A percentile compares a stretch with the other conserved stretches of the same genome.
Evolutionary conservation across 1,140 invertebrate genomes (phyloP).

Genomic region (Cyclina sinensis): DNA sequence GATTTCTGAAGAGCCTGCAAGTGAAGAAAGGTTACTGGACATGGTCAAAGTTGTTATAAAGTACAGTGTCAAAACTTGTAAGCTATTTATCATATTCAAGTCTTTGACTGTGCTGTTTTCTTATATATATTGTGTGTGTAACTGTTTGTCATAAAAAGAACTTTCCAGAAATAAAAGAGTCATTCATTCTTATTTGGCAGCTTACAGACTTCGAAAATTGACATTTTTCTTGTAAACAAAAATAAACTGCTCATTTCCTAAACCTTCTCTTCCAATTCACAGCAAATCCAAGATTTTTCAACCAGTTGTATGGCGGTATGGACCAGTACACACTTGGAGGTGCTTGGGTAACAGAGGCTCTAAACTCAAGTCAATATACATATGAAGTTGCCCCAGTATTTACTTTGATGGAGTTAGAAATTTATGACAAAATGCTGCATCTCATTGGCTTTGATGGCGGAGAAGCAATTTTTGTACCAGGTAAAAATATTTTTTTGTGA

Average conservation of each 20-base stretch:
- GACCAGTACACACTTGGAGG: conserved; percentile 98
- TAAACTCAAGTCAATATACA: conserved; percentile 93
- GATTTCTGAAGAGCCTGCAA: neutral
- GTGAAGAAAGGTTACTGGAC: neutral
- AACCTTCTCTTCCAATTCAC: neutral
- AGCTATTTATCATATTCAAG: neutral
- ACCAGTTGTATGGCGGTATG: conserved; percentile 98
- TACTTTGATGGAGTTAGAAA: conserved; percentile 99
- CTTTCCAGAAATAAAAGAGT: too few relatives aligned
- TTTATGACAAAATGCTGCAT: conserved; percentile 96
- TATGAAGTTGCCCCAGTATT: conserved; percentile 99
- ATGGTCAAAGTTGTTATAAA: neutral
- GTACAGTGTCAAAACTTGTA: conserved; percentile 40
- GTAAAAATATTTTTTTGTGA: too few relatives aligned
- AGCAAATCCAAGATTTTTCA: conserved; percentile 99
- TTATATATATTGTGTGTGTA: too few relatives aligned
- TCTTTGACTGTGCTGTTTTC: neutral
- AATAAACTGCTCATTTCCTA: neutral
- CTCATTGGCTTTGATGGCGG: conserved; percentile 96
- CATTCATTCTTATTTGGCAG: too few relatives aligned
- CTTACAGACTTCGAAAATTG: too few relatives aligned
- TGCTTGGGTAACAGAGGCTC: conserved; percentile 98
- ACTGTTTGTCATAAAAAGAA: too few relatives aligned
- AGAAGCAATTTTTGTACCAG: conserved; percentile 98
- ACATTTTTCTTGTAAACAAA: neutral